Percentiles rank a stretch among this genome's conserved stretches.
These are phyloP conservation scores for Parasteatoda lunata DNA, from an alignment of 2,888 invertebrate genomes.

Conservation along the genomic window DNA sequence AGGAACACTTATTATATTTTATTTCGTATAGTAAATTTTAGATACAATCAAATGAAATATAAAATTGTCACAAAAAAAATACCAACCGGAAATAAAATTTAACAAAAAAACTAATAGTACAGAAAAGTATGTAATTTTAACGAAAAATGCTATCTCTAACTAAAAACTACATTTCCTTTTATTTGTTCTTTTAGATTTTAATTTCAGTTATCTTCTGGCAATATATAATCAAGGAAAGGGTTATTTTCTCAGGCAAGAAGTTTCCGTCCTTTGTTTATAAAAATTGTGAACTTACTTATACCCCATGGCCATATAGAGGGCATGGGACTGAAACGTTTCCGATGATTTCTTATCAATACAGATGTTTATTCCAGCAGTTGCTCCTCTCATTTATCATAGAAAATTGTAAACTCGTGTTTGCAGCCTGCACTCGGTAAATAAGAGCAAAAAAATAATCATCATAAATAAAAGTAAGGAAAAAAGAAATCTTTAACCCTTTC, in stretches of 20 bases:
- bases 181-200: too few relatives aligned
- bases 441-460: slow-evolving; percentile 18
- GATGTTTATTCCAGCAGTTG: slow-evolving; percentile 41
- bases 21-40: too few relatives aligned
- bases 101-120: too few relatives aligned
- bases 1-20: too few relatives aligned
- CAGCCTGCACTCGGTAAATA: slow-evolving; percentile 16
- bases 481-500: slow-evolving; percentile 9
- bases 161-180: too few relatives aligned
- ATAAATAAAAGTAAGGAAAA: slow-evolving; percentile 21
- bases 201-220: too few relatives aligned
- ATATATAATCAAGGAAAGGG: too few relatives aligned
- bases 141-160: too few relatives aligned
- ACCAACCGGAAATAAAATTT: too few relatives aligned
- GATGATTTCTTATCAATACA: slow-evolving; percentile 59
- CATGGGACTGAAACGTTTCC: slow-evolving; percentile 7
- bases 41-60: too few relatives aligned
- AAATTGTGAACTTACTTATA: neutral
- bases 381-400: slow-evolving; percentile 45
- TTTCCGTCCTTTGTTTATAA: slow-evolving; percentile 18
- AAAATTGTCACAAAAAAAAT: too few relatives aligned
- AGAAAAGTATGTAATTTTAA: too few relatives aligned
- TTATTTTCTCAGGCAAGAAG: neutral
- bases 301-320: neutral
- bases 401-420: slow-evolving; percentile 62